These are phyloP conservation scores for Graptemys geographica DNA, from an alignment of 2,797 vertebrate species.

Conservation along the genomic window DNA sequence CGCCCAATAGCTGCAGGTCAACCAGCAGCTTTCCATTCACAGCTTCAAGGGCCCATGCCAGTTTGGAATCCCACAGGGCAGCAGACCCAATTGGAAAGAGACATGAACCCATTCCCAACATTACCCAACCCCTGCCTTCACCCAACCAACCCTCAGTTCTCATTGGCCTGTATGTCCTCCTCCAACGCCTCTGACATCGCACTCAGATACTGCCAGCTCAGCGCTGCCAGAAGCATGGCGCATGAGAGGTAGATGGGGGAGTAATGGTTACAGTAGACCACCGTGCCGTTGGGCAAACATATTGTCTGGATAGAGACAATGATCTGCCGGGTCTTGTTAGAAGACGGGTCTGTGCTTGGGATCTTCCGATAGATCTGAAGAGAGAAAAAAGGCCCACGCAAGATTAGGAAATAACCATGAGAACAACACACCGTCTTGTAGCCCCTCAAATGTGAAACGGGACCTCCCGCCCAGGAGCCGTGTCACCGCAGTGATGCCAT, in stretches of 20 bases:
- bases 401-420: background rate
- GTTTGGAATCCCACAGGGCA: background rate
- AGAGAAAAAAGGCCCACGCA: fast-evolving
- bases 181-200: constrained; percentile 84
- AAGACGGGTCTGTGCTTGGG: constrained; percentile 87
- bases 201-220: constrained; percentile 97
- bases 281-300: constrained; percentile 80
- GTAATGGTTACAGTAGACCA: constrained; percentile 85
- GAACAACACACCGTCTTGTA: background rate
- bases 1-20: fast-evolving
- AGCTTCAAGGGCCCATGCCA: background rate
- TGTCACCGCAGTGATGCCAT: too few relatives aligned
- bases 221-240: constrained; percentile 91
- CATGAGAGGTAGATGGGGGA: constrained; percentile 94
- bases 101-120: background rate
- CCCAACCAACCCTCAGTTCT: background rate
- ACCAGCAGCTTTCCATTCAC: background rate
- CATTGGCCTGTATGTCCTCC: constrained; percentile 80
- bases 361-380: constrained; percentile 93
- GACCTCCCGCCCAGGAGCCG: background rate
- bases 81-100: background rate
- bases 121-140: background rate
- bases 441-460: background rate
- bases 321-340: constrained; percentile 85
- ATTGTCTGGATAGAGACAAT: constrained; percentile 85